Conservation (phyloP, 2,888 invertebrate species). For the Creontiades dilutus region DNA sequence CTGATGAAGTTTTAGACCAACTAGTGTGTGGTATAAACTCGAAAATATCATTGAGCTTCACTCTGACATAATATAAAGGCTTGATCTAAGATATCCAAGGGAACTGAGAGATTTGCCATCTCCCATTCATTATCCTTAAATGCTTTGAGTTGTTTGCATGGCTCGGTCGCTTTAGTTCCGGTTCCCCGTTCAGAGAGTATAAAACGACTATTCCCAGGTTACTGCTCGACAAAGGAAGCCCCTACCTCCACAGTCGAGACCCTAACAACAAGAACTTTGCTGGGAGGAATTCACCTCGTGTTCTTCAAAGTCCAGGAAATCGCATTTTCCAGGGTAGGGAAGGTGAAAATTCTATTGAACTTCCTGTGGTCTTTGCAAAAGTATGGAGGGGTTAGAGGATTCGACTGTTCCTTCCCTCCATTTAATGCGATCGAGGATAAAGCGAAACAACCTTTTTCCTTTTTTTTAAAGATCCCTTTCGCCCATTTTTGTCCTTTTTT, state of each 20-base stretch:
- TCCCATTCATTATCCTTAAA: constrained; percentile 37
- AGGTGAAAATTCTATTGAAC: constrained; percentile 65
- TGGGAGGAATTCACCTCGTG: constrained; percentile 37
- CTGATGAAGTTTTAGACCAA: too few species aligned
- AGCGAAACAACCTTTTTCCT: constrained; percentile 56
- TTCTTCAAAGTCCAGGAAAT: constrained; percentile 61
- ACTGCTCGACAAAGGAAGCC: constrained; percentile 30
- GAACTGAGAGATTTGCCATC: constrained; percentile 5
- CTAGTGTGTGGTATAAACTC: too few species aligned
- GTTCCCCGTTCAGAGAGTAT: not conserved
- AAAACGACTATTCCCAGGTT: constrained; percentile 30
- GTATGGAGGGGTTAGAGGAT: not conserved
- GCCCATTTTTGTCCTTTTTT: not conserved
- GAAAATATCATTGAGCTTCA: too few species aligned
- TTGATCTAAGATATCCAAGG: not conserved
- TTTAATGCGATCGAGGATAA: constrained; percentile 55
- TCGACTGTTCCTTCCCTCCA: constrained; percentile 46
- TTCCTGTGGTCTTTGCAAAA: not conserved
- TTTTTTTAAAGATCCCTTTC: not conserved
- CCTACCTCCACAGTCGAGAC: not conserved
- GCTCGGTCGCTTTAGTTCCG: constrained; percentile 37
- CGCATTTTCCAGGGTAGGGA: constrained; percentile 31
- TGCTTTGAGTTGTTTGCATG: constrained; percentile 51
- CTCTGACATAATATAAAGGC: too few species aligned
- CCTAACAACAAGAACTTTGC: constrained; percentile 38